These are phyloP conservation scores for Plagodis dolabraria DNA, from an alignment of 2,888 invertebrate genomes.

Conservation along the genomic window DNA sequence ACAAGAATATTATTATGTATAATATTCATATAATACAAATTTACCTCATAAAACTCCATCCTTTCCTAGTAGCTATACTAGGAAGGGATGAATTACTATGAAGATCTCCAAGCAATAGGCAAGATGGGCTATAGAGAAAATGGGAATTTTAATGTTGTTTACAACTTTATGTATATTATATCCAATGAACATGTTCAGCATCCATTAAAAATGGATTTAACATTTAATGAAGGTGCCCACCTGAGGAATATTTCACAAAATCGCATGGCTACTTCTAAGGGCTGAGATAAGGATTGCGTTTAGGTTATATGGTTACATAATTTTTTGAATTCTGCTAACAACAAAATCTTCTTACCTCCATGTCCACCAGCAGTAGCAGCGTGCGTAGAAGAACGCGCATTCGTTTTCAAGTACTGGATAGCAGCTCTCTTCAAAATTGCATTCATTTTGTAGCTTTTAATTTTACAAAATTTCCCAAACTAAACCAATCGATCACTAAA, in stretches of 20 bases:
- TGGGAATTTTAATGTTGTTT: no score
- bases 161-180: no score
- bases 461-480: conserved; percentile 3
- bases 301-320: conserved; percentile 81
- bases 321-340: conserved; percentile 42
- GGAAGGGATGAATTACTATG: no score
- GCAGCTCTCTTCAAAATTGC: conserved; percentile 73
- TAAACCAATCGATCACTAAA: not conserved
- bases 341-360: conserved; percentile 60
- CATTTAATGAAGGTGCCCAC: no score
- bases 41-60: no score
- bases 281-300: conserved; percentile 50
- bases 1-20: no score
- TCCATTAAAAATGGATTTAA: no score
- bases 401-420: conserved; percentile 74
- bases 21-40: no score
- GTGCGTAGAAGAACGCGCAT: conserved; percentile 69
- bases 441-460: conserved; percentile 66
- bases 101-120: no score
- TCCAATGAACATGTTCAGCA: no score
- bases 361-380: conserved; percentile 77
- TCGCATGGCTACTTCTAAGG: conserved; percentile 8
- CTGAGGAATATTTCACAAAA: not conserved
- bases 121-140: no score
- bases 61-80: no score